Percentiles rank a stretch among this genome's conserved stretches.
phyloP scores from a whole-genome alignment of 2,797 vertebrate genomes.

The Erithacus rubecula region DNA sequence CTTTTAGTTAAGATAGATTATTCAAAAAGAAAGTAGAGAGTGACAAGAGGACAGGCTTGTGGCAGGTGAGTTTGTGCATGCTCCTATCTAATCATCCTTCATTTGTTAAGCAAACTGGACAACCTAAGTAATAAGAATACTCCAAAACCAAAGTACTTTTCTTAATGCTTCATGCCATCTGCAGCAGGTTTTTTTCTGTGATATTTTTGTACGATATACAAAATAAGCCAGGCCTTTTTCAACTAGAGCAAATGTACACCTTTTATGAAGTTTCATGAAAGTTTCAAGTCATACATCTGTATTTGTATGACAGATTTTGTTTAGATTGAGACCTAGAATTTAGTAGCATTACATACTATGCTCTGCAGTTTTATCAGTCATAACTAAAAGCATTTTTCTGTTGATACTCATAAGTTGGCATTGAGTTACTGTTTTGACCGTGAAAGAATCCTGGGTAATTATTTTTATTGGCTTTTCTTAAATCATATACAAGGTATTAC shows the following conservation, averaged over 20 bases:
- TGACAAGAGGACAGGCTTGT: slow-evolving; percentile 4
- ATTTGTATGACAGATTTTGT: neutral
- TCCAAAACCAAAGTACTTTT: neutral
- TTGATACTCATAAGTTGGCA: neutral
- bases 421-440: neutral
- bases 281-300: neutral
- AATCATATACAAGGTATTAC: neutral
- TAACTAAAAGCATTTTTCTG: neutral
- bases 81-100: neutral
- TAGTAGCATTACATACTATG: neutral
- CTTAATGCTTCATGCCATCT: neutral
- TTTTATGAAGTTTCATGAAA: neutral
- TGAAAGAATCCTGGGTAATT: neutral
- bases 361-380: neutral
- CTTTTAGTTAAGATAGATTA: neutral
- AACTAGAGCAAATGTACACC: neutral
- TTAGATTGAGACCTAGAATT: neutral
- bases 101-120: neutral
- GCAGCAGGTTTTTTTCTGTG: neutral
- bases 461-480: neutral
- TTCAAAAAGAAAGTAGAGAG: slow-evolving; percentile 4
- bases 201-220: neutral
- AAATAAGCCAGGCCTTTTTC: neutral
- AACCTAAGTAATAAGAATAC: neutral
- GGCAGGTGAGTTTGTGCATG: slow-evolving; percentile 41